Percentiles rank a stretch among this genome's conserved stretches.
These are phyloP conservation scores for Bovichtus diacanthus DNA, from an alignment of 2,797 vertebrate genomes.

Conservation along the genomic window DNA sequence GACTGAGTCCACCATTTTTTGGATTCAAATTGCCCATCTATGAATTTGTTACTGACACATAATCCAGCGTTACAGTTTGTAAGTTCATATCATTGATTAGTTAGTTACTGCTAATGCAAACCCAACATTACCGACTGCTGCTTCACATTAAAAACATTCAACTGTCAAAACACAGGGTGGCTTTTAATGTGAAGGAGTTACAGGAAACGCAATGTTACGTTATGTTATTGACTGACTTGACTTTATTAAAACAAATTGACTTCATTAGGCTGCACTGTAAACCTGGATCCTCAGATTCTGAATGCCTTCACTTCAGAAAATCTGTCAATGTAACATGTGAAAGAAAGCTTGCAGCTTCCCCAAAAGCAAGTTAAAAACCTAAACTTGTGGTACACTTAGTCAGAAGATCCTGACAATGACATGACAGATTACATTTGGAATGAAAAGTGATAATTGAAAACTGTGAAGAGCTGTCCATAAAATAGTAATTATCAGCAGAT, in stretches of 20 bases:
- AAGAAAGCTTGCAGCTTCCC: background rate
- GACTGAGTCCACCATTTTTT: background rate
- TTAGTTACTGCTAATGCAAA: background rate
- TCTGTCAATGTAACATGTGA: background rate
- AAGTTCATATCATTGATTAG: background rate
- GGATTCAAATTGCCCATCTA: background rate
- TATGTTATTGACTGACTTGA: no score
- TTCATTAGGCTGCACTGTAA: background rate
- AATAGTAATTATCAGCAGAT: background rate
- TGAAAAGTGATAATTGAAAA: background rate
- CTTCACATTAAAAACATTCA: no score
- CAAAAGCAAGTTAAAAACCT: background rate
- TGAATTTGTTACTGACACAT: no score
- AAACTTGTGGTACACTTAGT: background rate
- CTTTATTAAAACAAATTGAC: background rate
- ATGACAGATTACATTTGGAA: background rate
- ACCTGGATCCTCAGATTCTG: background rate
- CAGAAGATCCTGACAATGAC: background rate
- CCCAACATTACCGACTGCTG: no score
- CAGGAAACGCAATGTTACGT: no score
- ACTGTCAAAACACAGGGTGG: no score
- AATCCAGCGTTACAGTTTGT: background rate
- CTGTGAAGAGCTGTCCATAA: background rate
- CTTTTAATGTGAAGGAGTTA: no score
- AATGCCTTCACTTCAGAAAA: background rate